Percentiles rank a stretch among this genome's conserved stretches.
Evolutionary conservation across 2,888 invertebrate species (phyloP).

Genomic region (Phortica magna): DNA sequence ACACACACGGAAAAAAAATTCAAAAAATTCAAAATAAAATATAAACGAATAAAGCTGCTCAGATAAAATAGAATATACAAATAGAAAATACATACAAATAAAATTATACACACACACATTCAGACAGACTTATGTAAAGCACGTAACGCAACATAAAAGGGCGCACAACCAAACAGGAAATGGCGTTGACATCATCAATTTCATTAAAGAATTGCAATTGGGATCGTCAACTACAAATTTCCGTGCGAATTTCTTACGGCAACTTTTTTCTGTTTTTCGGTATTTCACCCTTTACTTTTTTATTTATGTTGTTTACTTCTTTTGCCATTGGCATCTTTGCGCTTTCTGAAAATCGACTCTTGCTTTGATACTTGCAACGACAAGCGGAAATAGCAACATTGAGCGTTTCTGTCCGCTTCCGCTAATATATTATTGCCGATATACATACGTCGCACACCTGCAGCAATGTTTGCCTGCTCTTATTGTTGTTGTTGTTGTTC

Average conservation of each 20-base stretch:
- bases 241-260: slow-evolving; percentile 36
- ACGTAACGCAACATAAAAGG: slow-evolving; percentile 10
- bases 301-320: not conserved
- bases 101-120: not conserved
- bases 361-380: too few relatives aligned
- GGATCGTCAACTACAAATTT: slow-evolving; percentile 52
- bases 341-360: not conserved
- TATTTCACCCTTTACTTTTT: not conserved
- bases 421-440: too few relatives aligned
- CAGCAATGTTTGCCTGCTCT: too few relatives aligned
- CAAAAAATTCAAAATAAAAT: not conserved
- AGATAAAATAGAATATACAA: not conserved
- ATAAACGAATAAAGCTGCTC: not conserved
- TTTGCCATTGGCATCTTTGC: not conserved
- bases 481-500: too few relatives aligned
- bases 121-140: slow-evolving; percentile 56
- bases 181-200: slow-evolving; percentile 50
- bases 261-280: not conserved
- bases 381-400: too few relatives aligned
- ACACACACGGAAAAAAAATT: not conserved
- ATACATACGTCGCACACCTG: too few relatives aligned
- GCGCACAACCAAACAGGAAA: slow-evolving; percentile 1
- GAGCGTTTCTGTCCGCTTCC: too few relatives aligned
- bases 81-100: slow-evolving; percentile 5
- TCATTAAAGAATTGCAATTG: slow-evolving; percentile 53